Conservation (phyloP, 1,140 invertebrate species). For the Homarus americanus region DNA sequence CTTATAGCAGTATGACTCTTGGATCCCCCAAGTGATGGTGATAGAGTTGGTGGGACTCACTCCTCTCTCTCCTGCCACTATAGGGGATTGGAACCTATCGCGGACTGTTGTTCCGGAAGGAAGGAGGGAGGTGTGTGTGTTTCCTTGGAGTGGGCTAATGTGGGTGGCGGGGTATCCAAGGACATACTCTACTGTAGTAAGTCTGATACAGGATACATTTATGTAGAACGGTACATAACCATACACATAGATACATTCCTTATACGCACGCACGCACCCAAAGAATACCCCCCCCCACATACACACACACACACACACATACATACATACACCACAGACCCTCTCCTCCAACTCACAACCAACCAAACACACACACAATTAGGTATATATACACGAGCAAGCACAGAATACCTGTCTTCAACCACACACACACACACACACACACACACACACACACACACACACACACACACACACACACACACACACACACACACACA, state of each 20-base stretch:
- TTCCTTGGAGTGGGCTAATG: too few species aligned
- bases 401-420: too few species aligned
- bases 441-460: too few species aligned
- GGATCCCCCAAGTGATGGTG: background rate
- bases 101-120: background rate
- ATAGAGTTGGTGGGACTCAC: too few species aligned
- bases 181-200: too few species aligned
- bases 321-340: background rate
- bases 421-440: too few species aligned
- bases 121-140: too few species aligned
- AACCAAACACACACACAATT: background rate
- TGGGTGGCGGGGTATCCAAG: too few species aligned
- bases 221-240: background rate
- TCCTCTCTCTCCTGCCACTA: background rate
- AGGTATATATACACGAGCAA: background rate
- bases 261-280: slow-evolving; percentile 19
- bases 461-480: too few species aligned
- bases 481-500: too few species aligned
- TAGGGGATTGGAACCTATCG: background rate
- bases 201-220: too few species aligned
- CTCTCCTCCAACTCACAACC: too few species aligned
- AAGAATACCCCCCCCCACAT: background rate
- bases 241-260: slow-evolving; percentile 10
- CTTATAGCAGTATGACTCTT: background rate
- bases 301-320: background rate